phyloP scores from a whole-genome alignment of 1,140 invertebrate species.

The Lordiphosa clarofinis region DNA sequence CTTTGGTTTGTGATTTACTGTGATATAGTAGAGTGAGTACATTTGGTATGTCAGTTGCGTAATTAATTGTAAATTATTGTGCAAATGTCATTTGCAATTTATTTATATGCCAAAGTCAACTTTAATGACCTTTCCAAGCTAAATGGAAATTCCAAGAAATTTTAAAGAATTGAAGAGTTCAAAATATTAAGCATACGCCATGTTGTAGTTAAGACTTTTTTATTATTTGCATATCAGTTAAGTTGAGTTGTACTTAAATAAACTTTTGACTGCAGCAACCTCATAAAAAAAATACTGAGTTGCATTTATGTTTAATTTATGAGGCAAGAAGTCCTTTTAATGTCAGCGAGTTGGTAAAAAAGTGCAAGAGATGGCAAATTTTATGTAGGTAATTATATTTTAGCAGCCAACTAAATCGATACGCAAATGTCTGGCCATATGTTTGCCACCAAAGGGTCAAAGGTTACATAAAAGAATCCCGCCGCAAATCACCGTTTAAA shows the following conservation, averaged over 20 bases:
- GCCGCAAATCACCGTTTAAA: slow-evolving; percentile 74
- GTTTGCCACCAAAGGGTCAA: slow-evolving; percentile 33
- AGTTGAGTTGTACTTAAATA: too few relatives aligned
- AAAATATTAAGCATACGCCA: too few relatives aligned
- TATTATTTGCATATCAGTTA: too few relatives aligned
- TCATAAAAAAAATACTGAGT: slow-evolving; percentile 36
- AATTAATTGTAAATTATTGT: slow-evolving; percentile 75
- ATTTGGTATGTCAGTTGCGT: slow-evolving; percentile 40
- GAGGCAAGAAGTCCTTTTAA: slow-evolving; percentile 42
- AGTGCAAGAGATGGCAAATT: not conserved
- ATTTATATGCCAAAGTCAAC: slow-evolving; percentile 55
- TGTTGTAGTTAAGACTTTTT: too few relatives aligned
- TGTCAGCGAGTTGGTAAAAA: slow-evolving; percentile 21
- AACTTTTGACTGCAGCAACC: slow-evolving; percentile 36
- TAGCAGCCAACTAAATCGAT: slow-evolving; percentile 7
- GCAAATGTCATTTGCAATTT: slow-evolving; percentile 58
- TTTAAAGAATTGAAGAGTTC: too few relatives aligned
- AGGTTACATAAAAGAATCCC: slow-evolving; percentile 9
- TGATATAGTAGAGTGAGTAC: slow-evolving; percentile 1
- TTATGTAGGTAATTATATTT: slow-evolving; percentile 18
- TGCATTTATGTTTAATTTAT: slow-evolving; percentile 74
- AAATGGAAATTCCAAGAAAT: too few relatives aligned
- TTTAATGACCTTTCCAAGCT: slow-evolving; percentile 15
- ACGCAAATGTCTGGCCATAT: slow-evolving; percentile 32
- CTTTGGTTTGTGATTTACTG: slow-evolving; percentile 2